Evolutionary conservation across 92 coral and sea anemone species (phyloP).

Genomic region (Epizoanthus stellaris): DNA sequence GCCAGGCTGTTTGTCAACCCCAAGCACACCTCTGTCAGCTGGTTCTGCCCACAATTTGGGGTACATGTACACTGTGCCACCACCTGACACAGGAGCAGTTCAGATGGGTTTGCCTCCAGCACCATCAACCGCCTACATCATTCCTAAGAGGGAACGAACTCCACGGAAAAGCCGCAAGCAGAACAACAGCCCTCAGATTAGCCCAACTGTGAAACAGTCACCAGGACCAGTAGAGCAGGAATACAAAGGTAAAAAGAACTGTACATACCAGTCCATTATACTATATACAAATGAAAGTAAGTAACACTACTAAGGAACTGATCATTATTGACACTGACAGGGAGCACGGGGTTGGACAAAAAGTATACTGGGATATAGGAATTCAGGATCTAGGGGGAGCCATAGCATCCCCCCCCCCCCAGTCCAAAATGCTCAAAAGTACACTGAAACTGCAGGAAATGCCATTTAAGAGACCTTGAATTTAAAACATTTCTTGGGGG

Average conservation of each 20-base stretch:
- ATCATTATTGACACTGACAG: too few species aligned
- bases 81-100: constrained; percentile 23
- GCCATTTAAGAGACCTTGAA: too few species aligned
- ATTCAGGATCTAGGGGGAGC: too few species aligned
- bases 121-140: constrained; percentile 8
- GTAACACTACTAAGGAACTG: too few species aligned
- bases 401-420: too few species aligned
- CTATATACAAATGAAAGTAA: too few species aligned
- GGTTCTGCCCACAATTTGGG: constrained; percentile 25
- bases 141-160: constrained; percentile 38
- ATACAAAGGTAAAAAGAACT: background rate
- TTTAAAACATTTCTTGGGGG: too few species aligned
- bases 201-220: constrained; percentile 34
- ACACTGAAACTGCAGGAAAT: too few species aligned
- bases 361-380: too few species aligned
- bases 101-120: constrained; percentile 20
- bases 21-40: constrained; percentile 38
- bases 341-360: too few species aligned
- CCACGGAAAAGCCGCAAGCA: constrained; percentile 38
- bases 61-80: constrained; percentile 27
- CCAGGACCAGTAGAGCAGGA: constrained; percentile 20
- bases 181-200: constrained; percentile 35
- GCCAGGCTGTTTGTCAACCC: constrained; percentile 11
- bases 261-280: too few species aligned
- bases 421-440: too few species aligned